Evolutionary conservation across 1,140 invertebrate genomes (phyloP).

Genomic region (Colletes latitarsis): DNA sequence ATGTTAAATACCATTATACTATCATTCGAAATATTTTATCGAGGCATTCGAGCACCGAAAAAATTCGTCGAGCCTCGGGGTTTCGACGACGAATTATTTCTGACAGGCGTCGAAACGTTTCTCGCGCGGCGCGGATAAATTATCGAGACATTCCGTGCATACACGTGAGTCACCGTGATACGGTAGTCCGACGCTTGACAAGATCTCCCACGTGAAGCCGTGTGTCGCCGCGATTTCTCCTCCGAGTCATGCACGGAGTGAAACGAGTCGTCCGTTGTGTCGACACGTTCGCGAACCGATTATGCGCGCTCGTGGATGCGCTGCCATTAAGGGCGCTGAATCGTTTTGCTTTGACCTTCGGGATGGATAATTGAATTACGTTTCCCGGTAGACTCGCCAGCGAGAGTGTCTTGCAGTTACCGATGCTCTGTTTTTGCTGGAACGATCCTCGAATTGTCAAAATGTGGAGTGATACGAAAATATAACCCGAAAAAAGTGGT

Average conservation of each 20-base stretch:
- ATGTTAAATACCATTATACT: too few relatives aligned
- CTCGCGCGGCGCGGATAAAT: background rate
- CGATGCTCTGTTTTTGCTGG: too few relatives aligned
- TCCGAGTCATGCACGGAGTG: conserved; percentile 28
- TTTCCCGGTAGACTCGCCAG: background rate
- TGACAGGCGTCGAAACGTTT: background rate
- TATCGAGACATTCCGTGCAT: conserved; percentile 36
- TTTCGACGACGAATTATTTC: background rate
- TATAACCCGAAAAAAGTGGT: too few relatives aligned
- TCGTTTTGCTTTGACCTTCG: conserved; percentile 6
- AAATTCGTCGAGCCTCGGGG: too few relatives aligned
- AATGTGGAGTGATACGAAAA: too few relatives aligned
- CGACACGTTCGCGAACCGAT: conserved; percentile 45
- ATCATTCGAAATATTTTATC: too few relatives aligned
- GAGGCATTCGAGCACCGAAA: too few relatives aligned
- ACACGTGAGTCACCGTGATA: conserved; percentile 45
- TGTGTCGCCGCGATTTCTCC: conserved; percentile 53
- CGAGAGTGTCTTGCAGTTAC: background rate
- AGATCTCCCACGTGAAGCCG: conserved; percentile 49
- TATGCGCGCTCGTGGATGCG: conserved; percentile 12
- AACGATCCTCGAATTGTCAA: too few relatives aligned
- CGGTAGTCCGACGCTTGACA: conserved; percentile 30
- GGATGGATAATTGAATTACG: background rate
- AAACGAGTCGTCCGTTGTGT: conserved; percentile 49
- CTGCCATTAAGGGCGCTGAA: background rate